Percentiles rank a stretch among this genome's conserved stretches.
These are phyloP conservation scores for Henricia sp. DNA, from an alignment of 53 echinoderm and acorn worm genomes.

Conservation along the genomic window DNA sequence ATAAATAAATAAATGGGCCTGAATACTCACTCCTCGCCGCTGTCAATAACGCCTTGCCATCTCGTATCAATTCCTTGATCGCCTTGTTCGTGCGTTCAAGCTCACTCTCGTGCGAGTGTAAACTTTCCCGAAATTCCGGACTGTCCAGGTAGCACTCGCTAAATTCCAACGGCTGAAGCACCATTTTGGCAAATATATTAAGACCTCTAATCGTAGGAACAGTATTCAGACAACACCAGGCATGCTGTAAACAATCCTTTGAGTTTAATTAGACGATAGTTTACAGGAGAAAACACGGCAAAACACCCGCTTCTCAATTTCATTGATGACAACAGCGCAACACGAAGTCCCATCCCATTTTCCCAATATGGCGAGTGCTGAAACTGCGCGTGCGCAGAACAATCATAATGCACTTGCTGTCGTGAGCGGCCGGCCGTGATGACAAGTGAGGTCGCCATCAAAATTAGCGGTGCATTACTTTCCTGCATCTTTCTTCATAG, in stretches of 20 bases:
- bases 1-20: too few species aligned
- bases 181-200: conserved; percentile 73
- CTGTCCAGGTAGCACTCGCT: conserved; percentile 97
- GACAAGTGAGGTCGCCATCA: too few species aligned
- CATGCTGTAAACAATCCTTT: conserved; percentile 35
- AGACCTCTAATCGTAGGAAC: neutral
- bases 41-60: conserved; percentile 88
- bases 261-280: neutral
- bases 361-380: conserved; percentile 65
- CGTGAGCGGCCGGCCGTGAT: neutral
- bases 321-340: conserved; percentile 41
- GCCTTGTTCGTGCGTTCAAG: conserved; percentile 96
- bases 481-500: too few species aligned
- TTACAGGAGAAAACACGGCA: neutral
- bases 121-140: conserved; percentile 95
- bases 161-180: conserved; percentile 95
- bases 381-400: conserved; percentile 45
- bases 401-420: conserved; percentile 8
- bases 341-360: conserved; percentile 53
- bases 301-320: neutral
- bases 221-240: conserved; percentile 24
- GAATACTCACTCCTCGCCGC: conserved; percentile 97
- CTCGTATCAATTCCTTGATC: conserved; percentile 95
- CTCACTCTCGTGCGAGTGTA: conserved; percentile 90
- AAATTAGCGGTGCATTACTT: too few species aligned